phyloP scores from a whole-genome alignment of 2,888 invertebrate genomes.

The Laothoe populi region DNA sequence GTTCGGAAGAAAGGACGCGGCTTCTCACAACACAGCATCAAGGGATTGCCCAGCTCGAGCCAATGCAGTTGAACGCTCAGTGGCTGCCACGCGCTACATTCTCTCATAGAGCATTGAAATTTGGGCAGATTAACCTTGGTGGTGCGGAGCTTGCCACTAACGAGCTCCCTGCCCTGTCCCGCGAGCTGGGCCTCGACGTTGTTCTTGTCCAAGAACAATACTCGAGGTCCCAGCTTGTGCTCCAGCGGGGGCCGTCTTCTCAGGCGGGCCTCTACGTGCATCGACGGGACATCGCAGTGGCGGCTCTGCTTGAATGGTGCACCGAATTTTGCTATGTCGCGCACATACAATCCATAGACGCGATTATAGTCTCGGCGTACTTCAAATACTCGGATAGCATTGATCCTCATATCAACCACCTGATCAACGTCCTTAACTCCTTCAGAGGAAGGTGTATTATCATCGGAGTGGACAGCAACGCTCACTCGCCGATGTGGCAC shows the following conservation, averaged over 20 bases:
- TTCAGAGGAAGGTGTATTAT: slow-evolving; percentile 27
- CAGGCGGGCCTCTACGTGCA: slow-evolving; percentile 26
- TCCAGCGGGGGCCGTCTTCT: no score
- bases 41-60: slow-evolving; percentile 34
- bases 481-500: slow-evolving; percentile 46
- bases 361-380: slow-evolving; percentile 31
- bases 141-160: no score
- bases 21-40: slow-evolving; percentile 34
- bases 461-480: slow-evolving; percentile 39
- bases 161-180: no score
- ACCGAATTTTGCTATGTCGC: slow-evolving; percentile 34
- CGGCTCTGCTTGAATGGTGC: slow-evolving; percentile 34
- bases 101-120: no score
- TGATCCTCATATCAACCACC: slow-evolving; percentile 32
- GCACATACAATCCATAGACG: background rate
- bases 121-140: no score
- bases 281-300: slow-evolving; percentile 13
- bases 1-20: no score
- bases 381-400: slow-evolving; percentile 36
- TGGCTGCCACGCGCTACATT: no score
- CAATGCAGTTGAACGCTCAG: slow-evolving; percentile 37
- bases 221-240: no score
- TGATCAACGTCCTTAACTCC: background rate
- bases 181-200: no score
- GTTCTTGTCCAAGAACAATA: no score